Conservation (phyloP, 2,888 invertebrate species). For the Acanthoscelides obtectus region DNA sequence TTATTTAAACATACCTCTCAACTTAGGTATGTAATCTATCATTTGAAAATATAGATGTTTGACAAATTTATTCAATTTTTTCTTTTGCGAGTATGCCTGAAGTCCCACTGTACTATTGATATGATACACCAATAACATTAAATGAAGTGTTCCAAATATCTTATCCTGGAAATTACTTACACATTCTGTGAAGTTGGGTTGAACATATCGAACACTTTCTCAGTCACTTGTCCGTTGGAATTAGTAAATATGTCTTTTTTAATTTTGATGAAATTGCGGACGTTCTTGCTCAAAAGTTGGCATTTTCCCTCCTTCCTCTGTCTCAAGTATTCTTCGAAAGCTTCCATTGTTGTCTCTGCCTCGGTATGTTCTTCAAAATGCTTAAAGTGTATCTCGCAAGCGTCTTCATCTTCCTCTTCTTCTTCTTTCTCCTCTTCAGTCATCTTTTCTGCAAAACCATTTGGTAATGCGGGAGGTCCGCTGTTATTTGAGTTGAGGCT, state of each 20-base stretch:
- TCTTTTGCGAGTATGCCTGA: no score
- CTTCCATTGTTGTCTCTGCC: conserved; percentile 21
- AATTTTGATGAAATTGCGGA: conserved; percentile 25
- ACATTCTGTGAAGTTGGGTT: conserved; percentile 5
- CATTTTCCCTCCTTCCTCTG: conserved; percentile 21
- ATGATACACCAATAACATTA: no score
- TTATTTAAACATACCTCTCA: no score
- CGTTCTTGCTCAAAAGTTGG: conserved; percentile 21
- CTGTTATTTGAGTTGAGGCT: background rate
- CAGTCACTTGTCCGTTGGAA: conserved; percentile 10
- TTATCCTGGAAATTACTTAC: no score
- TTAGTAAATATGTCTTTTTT: conserved; percentile 26
- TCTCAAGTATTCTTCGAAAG: conserved; percentile 29
- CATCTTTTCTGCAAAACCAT: background rate
- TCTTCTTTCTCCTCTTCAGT: background rate
- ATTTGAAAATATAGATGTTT: no score
- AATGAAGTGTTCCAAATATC: no score
- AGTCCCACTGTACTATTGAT: no score
- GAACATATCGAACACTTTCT: conserved; percentile 16
- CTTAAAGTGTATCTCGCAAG: conserved; percentile 20
- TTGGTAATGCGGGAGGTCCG: background rate
- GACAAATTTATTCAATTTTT: no score
- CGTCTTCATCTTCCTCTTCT: conserved; percentile 15
- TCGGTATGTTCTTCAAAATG: conserved; percentile 19
- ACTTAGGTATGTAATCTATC: no score